phyloP scores from a whole-genome alignment of 1,140 invertebrate genomes.

The Oryctes rhinoceros region DNA sequence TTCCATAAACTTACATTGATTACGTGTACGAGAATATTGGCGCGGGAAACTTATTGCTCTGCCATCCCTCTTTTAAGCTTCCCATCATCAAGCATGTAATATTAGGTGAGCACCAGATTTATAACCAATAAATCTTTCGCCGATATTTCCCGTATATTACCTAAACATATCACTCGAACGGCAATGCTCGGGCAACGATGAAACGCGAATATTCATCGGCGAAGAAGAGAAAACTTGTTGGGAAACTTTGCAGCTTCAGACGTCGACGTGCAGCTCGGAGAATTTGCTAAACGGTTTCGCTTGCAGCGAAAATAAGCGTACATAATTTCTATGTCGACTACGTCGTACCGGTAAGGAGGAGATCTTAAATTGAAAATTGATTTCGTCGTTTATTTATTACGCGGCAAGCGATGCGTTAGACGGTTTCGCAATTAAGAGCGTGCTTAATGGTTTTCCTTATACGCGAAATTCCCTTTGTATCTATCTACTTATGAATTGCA shows the following conservation, averaged over 20 bases:
- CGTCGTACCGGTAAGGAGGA: too few species aligned
- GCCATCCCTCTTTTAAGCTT: not conserved
- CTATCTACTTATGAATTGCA: too few species aligned
- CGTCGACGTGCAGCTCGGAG: not conserved
- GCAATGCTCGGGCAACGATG: not conserved
- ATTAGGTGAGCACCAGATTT: not conserved
- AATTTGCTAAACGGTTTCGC: not conserved
- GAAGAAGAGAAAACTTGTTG: not conserved
- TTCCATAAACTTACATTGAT: not conserved
- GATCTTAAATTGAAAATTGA: too few species aligned
- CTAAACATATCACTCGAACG: not conserved
- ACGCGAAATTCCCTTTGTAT: too few species aligned
- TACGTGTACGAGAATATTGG: not conserved
- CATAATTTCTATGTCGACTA: too few species aligned
- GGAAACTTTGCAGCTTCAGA: too few species aligned
- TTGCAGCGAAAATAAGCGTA: not conserved
- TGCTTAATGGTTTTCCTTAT: too few species aligned
- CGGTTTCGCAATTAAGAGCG: too few species aligned
- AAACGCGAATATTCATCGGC: not conserved
- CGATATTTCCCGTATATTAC: slow-evolving; percentile 15
- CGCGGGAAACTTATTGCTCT: not conserved
- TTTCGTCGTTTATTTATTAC: too few species aligned
- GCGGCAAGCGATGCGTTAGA: too few species aligned
- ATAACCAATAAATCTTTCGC: slow-evolving; percentile 27
- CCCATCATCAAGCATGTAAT: not conserved